phyloP scores from a whole-genome alignment of 2,888 invertebrate genomes.

The Euzophera pinguis region DNA sequence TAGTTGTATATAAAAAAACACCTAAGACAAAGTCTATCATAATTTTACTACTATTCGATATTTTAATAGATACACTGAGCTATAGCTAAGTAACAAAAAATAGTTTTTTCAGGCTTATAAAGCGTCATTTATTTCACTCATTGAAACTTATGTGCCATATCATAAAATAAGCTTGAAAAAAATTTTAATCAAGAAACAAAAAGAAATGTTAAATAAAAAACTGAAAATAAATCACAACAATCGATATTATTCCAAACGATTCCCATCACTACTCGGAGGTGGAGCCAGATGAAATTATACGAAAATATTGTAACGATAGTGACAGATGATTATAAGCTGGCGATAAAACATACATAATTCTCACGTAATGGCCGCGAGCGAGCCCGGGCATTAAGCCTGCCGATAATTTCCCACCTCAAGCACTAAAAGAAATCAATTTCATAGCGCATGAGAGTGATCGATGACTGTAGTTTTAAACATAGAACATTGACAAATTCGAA shows the following conservation, averaged over 20 bases:
- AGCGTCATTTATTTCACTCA: no score
- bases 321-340: conserved; percentile 79
- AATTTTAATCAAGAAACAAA: no score
- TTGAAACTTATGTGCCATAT: no score
- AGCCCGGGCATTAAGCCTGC: conserved; percentile 39
- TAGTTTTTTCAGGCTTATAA: no score
- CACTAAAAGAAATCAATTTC: conserved; percentile 56
- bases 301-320: conserved; percentile 78
- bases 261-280: conserved; percentile 49
- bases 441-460: conserved; percentile 45
- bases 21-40: no score
- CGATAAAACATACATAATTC: conserved; percentile 80
- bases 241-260: conserved; percentile 23
- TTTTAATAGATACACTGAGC: no score
- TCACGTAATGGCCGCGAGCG: conserved; percentile 58
- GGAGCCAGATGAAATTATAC: conserved; percentile 72
- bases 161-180: no score
- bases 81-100: no score
- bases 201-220: no score
- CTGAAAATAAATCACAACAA: conserved; percentile 13
- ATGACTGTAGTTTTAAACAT: conserved; percentile 1
- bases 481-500: not conserved
- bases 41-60: no score
- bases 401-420: conserved; percentile 53
- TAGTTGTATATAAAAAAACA: no score